Base-by-base conservation (phyloP, 1,140 invertebrate species). In the Maconellicoccus hirsutus region DNA sequence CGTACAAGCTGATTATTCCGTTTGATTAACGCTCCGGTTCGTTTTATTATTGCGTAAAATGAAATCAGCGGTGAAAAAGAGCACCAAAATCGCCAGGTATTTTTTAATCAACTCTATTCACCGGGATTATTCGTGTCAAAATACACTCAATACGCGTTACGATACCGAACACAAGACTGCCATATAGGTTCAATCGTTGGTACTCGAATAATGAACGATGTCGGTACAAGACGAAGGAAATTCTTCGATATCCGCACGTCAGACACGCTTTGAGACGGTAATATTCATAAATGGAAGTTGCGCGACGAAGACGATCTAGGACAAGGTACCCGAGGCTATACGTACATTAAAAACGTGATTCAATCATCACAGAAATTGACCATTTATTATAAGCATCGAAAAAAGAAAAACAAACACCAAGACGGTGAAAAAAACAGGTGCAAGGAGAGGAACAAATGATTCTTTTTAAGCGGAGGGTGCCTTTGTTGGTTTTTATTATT, bases 401-500 rank as follows among this genome's bases (percentile, higher is more conserved):
- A 22, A 66, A 66, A 12, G 25, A 66, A 52, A 52, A 52, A 66
- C 25, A 66, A 26, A 66, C 61, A 25, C 2, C 21, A 22, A 66
- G 21, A 59, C 3, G 22, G 25, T 3, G 25, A 66, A 25, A 66
- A 66, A 66, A 66, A 66, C 61, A 66, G 61, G 25, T 25, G 21
- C 61, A 12, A 16, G 22, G 10, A 19, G 1, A 23, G 10, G 61
- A 66, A 66, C 61, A 66, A 66, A 66, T 66, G 61, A 66, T 66
- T 66, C 2, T 66, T 66, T 59, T 66, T 25, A 66, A 66, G 61
- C 25, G 61, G 61, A 66, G 61, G 61, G 61, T 66, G 61, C 61
- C 61, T 25, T 66, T 66, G 61, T 66, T 66, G 61, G 61, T 66
- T 66, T 66, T 66, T 66, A 4, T 66, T 66, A 66, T 66, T 66